Evolutionary conservation across 2,888 invertebrate genomes (phyloP).

Genomic region (Xestoiulus laeticollis): DNA sequence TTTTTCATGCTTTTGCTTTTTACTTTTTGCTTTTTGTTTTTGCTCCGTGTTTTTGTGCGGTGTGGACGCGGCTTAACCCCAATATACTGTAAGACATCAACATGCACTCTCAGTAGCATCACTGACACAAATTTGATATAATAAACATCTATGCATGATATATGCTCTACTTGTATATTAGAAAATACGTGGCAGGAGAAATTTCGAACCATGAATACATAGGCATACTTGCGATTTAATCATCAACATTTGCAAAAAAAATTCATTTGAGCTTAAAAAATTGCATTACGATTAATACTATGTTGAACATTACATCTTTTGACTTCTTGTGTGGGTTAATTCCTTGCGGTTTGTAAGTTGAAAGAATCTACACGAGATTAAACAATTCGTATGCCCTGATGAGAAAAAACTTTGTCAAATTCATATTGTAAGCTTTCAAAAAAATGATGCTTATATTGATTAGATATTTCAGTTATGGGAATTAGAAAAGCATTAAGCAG

Average conservation of each 20-base stretch:
- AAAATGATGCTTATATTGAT: neutral
- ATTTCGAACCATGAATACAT: neutral
- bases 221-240: no score
- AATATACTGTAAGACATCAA: no score
- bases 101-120: no score
- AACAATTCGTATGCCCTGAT: neutral
- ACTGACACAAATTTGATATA: no score
- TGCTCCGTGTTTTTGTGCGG: no score
- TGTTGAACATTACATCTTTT: neutral
- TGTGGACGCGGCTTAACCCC: no score
- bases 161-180: no score
- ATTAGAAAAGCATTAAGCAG: slow-evolving; percentile 13
- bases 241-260: no score
- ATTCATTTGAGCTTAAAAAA: neutral
- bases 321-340: neutral
- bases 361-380: neutral
- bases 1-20: no score
- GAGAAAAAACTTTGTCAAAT: neutral
- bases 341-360: neutral
- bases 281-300: neutral
- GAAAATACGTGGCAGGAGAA: no score
- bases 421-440: neutral
- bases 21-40: no score
- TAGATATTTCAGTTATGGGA: neutral
- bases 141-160: no score